Percentiles rank a stretch among this genome's conserved stretches.
phyloP scores from a whole-genome alignment of 2,797 vertebrate genomes.

The Eulemur rubriventer region DNA sequence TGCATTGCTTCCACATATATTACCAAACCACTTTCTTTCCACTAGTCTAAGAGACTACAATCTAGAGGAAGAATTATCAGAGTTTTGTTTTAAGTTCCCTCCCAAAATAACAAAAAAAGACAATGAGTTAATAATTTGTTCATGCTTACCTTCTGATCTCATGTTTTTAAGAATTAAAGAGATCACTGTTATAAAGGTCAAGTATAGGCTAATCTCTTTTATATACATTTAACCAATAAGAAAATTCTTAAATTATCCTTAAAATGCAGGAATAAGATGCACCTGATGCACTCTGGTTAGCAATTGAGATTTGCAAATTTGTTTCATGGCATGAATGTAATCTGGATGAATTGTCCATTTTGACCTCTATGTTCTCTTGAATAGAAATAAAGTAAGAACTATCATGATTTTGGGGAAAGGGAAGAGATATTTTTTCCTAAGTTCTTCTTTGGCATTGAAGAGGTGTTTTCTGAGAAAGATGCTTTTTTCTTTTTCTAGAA shows the following conservation, averaged over 20 bases:
- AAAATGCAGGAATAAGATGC: neutral
- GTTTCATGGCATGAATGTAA: neutral
- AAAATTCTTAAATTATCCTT: slow-evolving; percentile 12
- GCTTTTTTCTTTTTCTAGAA: slow-evolving; percentile 34
- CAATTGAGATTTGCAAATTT: slow-evolving; percentile 18
- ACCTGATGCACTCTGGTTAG: neutral
- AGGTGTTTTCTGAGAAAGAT: neutral
- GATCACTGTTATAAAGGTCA: neutral
- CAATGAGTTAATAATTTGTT: neutral
- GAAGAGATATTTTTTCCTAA: neutral
- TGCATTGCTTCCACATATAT: neutral
- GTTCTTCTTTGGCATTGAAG: slow-evolving; percentile 22
- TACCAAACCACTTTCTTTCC: neutral
- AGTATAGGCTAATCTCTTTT: neutral
- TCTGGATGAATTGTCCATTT: slow-evolving; percentile 1
- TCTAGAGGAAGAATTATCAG: neutral
- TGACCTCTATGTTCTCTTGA: neutral
- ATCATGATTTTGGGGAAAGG: neutral
- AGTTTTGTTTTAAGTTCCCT: neutral
- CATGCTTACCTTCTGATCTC: slow-evolving; percentile 24
- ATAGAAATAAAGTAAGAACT: slow-evolving; percentile 2
- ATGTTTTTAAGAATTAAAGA: slow-evolving; percentile 32
- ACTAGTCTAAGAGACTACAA: neutral
- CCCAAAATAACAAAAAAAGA: neutral
- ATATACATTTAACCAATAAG: slow-evolving; percentile 14